phyloP scores from a whole-genome alignment of 2,888 invertebrate species.

The Polietes domitor region DNA sequence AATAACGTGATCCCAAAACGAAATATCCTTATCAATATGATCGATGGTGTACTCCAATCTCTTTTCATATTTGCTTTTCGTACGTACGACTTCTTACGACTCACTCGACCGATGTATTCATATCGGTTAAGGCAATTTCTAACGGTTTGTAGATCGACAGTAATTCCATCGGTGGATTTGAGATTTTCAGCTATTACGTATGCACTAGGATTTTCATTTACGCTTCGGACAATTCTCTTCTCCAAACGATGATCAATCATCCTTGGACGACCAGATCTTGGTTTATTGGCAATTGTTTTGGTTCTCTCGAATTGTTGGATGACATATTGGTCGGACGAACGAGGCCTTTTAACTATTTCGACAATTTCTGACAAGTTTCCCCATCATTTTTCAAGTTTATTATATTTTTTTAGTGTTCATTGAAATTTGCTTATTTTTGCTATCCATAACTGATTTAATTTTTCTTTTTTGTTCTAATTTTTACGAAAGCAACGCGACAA shows the following conservation, averaged over 20 bases:
- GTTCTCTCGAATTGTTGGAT: conserved; percentile 34
- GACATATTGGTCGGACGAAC: conserved; percentile 11
- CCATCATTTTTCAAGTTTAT: neutral
- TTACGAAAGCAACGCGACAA: neutral
- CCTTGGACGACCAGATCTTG: too few species aligned
- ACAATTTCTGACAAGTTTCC: conserved; percentile 24
- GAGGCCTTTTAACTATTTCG: conserved; percentile 26
- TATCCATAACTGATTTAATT: neutral
- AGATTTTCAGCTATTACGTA: conserved; percentile 32
- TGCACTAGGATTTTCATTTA: conserved; percentile 16
- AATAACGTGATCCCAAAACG: neutral
- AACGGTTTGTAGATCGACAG: neutral
- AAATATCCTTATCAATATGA: conserved; percentile 15
- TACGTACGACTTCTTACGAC: conserved; percentile 31
- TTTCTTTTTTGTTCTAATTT: neutral
- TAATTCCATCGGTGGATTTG: too few species aligned
- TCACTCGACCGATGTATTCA: neutral
- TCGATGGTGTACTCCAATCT: conserved; percentile 10
- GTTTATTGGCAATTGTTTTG: neutral
- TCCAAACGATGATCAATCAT: neutral
- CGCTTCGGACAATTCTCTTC: conserved; percentile 16
- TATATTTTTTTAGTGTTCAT: neutral
- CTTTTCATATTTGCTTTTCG: conserved; percentile 27
- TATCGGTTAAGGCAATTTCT: neutral
- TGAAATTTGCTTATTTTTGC: conserved; percentile 38